Evolutionary conservation across 2,888 invertebrate species (phyloP), one percentile per base, ranked within the genome.

Genomic region (Tetheella fluctuosa): DNA sequence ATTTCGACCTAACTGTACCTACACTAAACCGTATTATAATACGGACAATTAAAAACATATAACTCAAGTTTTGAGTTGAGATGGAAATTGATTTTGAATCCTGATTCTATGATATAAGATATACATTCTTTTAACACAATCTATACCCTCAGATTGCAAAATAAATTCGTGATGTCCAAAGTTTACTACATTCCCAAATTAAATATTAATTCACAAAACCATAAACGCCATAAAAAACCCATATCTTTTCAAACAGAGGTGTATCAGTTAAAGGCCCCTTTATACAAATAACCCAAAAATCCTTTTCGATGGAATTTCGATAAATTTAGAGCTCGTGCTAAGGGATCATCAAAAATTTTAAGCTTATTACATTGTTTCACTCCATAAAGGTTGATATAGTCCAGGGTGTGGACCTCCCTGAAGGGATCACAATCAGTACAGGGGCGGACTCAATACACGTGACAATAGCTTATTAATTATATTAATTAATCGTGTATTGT

Each of bases 351-450:
- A 48, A 48, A 48, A 48, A 48, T 59, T 34, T 62, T 63, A 59
- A 23, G 59, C 57, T 57, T 59, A 62, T 64, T 59, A 48, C 48
- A 48, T 48, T 48, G 17, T 71, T 73, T 67, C 62, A 55, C 63
- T 65, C 71, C 69, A 73, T 69, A 71, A 69, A 66, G 69, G 68
- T 66, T 65, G 60, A 65, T 75, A 74, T 73, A 71, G 68, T 68
- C 70, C 64, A 70, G 75, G 70, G 72, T 59, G 69, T 67, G 67
- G 84, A 84, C 85, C 84, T 77, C 86, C 86, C 82, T 64, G 85
- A 67, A 84, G 85, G 79, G 61, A 66, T 59, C 83, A 81, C 81
- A 80, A 74, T 64, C 57, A 55, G 52, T 7, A 17, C 83, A 78
- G 84, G 62, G 71, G 3, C 59, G 83, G 54, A 81, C 23, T 69